phyloP scores from a whole-genome alignment of 2,797 vertebrate species.

The Manis crassicaudata region DNA sequence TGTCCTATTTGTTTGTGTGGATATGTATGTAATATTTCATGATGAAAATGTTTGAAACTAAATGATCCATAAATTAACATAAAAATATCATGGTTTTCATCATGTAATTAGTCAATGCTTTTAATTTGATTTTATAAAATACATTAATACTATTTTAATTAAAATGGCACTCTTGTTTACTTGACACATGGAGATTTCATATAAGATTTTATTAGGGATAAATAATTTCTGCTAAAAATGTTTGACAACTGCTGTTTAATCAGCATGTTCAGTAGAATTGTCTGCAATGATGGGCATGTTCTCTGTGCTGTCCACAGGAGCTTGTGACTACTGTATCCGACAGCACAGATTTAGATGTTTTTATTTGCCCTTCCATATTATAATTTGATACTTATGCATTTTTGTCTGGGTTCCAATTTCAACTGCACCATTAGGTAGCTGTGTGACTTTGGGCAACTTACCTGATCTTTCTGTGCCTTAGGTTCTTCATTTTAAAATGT shows the following conservation, averaged over 20 bases:
- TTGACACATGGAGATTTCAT: not conserved
- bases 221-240: not conserved
- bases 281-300: rapidly evolving
- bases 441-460: not conserved
- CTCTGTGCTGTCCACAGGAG: not conserved
- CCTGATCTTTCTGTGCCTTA: not conserved
- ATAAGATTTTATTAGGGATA: not conserved
- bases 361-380: not conserved
- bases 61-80: not conserved
- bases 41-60: not conserved
- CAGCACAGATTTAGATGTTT: not conserved
- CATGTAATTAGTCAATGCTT: not conserved
- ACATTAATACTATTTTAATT: not conserved
- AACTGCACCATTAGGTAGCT: not conserved
- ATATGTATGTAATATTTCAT: not conserved
- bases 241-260: not conserved
- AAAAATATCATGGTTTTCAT: not conserved
- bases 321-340: not conserved
- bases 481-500: not conserved
- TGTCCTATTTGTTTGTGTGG: not conserved
- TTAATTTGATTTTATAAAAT: not conserved
- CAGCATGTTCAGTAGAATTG: not conserved
- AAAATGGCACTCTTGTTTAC: not conserved
- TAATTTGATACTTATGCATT: not conserved
- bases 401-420: not conserved